A percentile compares a stretch with the other conserved stretches of the same genome.
These are phyloP conservation scores for Caenorhabditis drosophilae DNA, from an alignment of 2,888 invertebrate genomes.

Conservation along the genomic window DNA sequence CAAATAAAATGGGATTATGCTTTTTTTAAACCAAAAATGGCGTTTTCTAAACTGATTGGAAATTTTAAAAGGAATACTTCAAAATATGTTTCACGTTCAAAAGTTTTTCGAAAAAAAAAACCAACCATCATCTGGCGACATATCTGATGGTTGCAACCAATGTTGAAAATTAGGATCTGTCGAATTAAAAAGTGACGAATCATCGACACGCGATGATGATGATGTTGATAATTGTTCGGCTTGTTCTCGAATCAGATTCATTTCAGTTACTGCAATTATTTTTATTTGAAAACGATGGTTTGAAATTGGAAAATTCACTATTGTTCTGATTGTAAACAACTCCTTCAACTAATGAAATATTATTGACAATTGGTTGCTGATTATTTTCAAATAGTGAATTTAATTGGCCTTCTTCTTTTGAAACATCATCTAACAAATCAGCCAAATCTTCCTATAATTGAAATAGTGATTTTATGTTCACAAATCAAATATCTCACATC, in stretches of 20 bases:
- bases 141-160: conserved; percentile 10
- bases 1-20: no score
- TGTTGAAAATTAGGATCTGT: conserved; percentile 20
- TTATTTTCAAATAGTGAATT: conserved; percentile 28
- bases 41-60: no score
- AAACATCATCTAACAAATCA: conserved; percentile 48
- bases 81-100: no score
- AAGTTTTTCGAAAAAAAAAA: no score
- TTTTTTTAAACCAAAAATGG: no score
- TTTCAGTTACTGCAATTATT: conserved; percentile 33
- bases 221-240: conserved; percentile 6
- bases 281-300: not conserved
- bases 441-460: conserved; percentile 46
- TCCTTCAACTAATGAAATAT: conserved; percentile 38
- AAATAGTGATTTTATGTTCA: not conserved
- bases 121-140: conserved; percentile 17
- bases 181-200: conserved; percentile 23
- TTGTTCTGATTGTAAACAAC: conserved; percentile 37
- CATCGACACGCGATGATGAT: conserved; percentile 3
- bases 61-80: no score
- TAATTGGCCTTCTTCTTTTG: conserved; percentile 43
- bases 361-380: conserved; percentile 33
- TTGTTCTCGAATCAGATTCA: conserved; percentile 19
- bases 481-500: conserved; percentile 14
- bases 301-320: conserved; percentile 20